A percentile compares a stretch with the other conserved stretches of the same genome.
Evolutionary conservation across 2,888 invertebrate genomes (phyloP).

Genomic region (Hypena proboscidalis): DNA sequence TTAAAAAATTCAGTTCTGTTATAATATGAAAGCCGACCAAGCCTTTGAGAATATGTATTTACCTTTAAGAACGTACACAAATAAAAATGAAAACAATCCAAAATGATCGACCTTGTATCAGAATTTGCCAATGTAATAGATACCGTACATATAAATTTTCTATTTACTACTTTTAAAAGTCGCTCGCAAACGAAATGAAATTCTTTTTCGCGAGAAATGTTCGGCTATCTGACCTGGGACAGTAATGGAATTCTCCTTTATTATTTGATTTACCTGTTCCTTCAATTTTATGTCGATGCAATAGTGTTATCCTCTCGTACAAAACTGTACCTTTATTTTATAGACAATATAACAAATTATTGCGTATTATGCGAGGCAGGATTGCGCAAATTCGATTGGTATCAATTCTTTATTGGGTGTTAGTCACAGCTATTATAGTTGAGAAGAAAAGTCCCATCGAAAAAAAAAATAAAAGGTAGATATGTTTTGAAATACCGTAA

Average conservation of each 20-base stretch:
- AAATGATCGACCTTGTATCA: no score
- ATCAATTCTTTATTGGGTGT: not conserved
- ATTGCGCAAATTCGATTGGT: not conserved
- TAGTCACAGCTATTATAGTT: not conserved
- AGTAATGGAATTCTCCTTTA: slow-evolving; percentile 79
- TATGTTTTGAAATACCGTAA: no score
- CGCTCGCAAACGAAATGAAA: slow-evolving; percentile 52
- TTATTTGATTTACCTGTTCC: slow-evolving; percentile 80
- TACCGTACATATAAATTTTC: not conserved
- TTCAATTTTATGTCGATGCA: slow-evolving; percentile 72
- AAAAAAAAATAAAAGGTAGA: no score
- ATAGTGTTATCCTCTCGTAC: slow-evolving; percentile 65
- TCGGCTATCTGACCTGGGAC: slow-evolving; percentile 67
- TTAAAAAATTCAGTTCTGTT: no score
- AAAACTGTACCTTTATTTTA: slow-evolving; percentile 48
- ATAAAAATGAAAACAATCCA: no score
- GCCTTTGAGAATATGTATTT: no score
- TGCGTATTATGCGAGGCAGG: not conserved
- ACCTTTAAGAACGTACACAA: no score
- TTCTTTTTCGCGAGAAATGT: slow-evolving; percentile 67
- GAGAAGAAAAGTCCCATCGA: no score
- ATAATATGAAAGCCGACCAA: no score
- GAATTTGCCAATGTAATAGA: no score
- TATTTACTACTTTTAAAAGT: slow-evolving; percentile 40
- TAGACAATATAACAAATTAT: slow-evolving; percentile 16